A percentile compares a stretch with the other conserved stretches of the same genome.
Evolutionary conservation across 2,888 invertebrate species (phyloP).

Genomic region (Drosophila mulleri): DNA sequence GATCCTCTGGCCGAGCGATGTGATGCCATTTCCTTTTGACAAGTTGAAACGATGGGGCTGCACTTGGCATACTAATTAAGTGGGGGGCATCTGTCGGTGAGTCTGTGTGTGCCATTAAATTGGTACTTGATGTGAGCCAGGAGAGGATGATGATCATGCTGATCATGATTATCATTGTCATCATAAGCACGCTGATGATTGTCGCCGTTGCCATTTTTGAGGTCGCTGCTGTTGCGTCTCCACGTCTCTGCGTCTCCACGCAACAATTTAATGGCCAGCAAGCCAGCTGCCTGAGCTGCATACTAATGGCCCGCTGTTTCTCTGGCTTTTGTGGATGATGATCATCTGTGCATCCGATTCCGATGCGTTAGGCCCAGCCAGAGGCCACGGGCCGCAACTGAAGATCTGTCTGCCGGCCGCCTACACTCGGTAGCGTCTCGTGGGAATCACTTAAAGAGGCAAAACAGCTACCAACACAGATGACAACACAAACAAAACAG

Average conservation of each 20-base stretch:
- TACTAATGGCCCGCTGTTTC: constrained; percentile 61
- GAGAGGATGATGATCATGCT: constrained; percentile 33
- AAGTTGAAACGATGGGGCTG: constrained; percentile 29
- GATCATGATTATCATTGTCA: constrained; percentile 26
- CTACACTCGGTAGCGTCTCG: constrained; percentile 65
- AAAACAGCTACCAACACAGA: constrained; percentile 61
- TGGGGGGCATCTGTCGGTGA: constrained; percentile 17
- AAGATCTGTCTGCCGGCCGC: constrained; percentile 42
- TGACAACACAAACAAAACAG: constrained; percentile 19
- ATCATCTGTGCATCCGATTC: constrained; percentile 73
- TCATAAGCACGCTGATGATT: constrained; percentile 22
- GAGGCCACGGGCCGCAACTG: constrained; percentile 35
- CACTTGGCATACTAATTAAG: constrained; percentile 66
- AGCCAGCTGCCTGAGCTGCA: constrained; percentile 55
- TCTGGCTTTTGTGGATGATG: constrained; percentile 20
- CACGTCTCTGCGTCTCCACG: constrained; percentile 22
- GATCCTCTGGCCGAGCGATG: constrained; percentile 40
- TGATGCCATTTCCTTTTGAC: constrained; percentile 53
- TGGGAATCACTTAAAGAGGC: constrained; percentile 71
- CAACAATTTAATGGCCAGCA: constrained; percentile 70
- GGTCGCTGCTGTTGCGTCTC: constrained; percentile 63
- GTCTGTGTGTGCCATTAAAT: constrained; percentile 80
- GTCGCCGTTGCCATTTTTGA: constrained; percentile 69
- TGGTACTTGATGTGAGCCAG: constrained; percentile 76
- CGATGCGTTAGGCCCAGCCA: constrained; percentile 49